A percentile compares a stretch with the other conserved stretches of the same genome.
phyloP scores from a whole-genome alignment of 1,140 invertebrate genomes.

The Microvelia longipes region DNA sequence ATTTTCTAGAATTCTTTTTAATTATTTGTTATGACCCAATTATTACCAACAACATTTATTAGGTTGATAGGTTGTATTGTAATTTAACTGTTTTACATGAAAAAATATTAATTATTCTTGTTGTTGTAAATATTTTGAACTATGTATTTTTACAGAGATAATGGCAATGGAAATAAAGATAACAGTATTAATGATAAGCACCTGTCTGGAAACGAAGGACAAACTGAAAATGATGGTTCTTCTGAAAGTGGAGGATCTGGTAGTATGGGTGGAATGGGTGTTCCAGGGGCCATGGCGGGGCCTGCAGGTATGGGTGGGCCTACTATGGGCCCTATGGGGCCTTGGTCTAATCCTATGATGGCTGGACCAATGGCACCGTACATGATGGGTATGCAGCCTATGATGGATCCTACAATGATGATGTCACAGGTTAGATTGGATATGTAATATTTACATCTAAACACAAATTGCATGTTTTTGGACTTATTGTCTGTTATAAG shows the following conservation, averaged over 20 bases:
- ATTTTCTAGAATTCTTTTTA: too few species aligned
- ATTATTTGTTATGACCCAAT: too few species aligned
- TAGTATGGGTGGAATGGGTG: too few species aligned
- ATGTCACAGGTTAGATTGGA: constrained; percentile 37
- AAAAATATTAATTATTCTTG: too few species aligned
- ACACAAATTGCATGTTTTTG: background rate
- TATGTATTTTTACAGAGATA: too few species aligned
- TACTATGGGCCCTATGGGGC: background rate
- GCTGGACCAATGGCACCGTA: constrained; percentile 30
- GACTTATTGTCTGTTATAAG: too few species aligned
- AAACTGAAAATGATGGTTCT: constrained; percentile 1
- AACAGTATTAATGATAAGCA: too few species aligned
- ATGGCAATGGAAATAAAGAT: too few species aligned
- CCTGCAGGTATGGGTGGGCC: background rate
- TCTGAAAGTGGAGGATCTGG: background rate
- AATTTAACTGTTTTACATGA: too few species aligned
- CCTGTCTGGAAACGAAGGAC: background rate
- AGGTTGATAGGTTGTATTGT: too few species aligned
- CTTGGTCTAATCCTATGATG: constrained; percentile 6
- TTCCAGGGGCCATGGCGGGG: background rate
- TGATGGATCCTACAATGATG: constrained; percentile 38
- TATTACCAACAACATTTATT: too few species aligned
- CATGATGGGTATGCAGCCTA: constrained; percentile 43
- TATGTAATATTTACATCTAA: background rate
- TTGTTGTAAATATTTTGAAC: too few species aligned